Percentiles rank a stretch among this genome's conserved stretches.
Evolutionary conservation across 1,140 invertebrate species (phyloP).

Genomic region (Drosophila paulistorum): DNA sequence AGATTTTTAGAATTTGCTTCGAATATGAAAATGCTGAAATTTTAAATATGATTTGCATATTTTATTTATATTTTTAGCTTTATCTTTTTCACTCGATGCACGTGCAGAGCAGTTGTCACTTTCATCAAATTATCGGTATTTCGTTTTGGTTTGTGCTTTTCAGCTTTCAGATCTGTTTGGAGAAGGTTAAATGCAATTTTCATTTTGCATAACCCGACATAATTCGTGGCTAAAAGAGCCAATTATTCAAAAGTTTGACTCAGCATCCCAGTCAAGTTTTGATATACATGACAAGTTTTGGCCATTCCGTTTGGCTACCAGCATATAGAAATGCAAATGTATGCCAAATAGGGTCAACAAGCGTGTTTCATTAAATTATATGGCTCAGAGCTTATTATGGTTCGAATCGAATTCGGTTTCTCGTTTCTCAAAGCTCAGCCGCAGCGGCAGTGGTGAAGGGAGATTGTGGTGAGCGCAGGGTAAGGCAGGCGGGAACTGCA

Average conservation of each 20-base stretch:
- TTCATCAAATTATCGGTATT: constrained; percentile 51
- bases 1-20: neutral
- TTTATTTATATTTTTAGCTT: neutral
- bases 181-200: constrained; percentile 56
- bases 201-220: constrained; percentile 61
- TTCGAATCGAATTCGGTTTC: constrained; percentile 13
- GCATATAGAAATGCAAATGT: constrained; percentile 56
- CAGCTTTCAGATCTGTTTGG: constrained; percentile 20
- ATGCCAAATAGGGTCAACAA: constrained; percentile 64
- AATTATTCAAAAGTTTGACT: constrained; percentile 29
- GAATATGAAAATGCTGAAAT: neutral
- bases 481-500: neutral
- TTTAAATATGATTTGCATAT: constrained; percentile 1
- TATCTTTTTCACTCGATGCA: neutral
- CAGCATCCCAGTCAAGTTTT: constrained; percentile 35
- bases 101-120: constrained; percentile 6
- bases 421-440: neutral
- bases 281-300: constrained; percentile 59
- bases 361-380: constrained; percentile 45
- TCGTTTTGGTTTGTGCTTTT: constrained; percentile 44
- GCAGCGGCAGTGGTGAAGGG: neutral
- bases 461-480: neutral
- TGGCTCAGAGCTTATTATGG: constrained; percentile 17
- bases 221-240: constrained; percentile 59
- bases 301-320: constrained; percentile 53